Evolutionary conservation across 2,888 invertebrate genomes (phyloP).

Genomic region (Morpho deidamia): DNA sequence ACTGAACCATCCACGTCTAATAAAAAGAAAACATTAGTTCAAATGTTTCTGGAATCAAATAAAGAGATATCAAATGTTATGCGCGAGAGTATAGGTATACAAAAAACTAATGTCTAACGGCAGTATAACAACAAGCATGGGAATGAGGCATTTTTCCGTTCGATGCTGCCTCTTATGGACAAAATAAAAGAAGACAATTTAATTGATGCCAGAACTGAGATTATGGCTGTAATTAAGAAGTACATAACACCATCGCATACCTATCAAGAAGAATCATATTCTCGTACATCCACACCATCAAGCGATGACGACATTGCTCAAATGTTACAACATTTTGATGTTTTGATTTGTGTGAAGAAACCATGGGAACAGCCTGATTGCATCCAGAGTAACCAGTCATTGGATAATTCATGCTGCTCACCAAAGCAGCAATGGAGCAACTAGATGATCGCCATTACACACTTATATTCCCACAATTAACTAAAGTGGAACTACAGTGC

Average conservation of each 20-base stretch:
- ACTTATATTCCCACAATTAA: no score
- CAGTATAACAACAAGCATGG: slow-evolving; percentile 27
- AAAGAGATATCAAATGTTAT: no score
- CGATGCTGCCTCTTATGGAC: slow-evolving; percentile 27
- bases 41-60: no score
- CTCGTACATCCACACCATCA: slow-evolving; percentile 26
- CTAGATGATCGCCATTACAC: no score
- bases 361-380: no score
- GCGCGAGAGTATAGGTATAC: slow-evolving; percentile 27
- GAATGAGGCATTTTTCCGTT: slow-evolving; percentile 29
- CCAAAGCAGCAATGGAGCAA: no score
- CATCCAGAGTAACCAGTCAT: no score
- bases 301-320: slow-evolving; percentile 21
- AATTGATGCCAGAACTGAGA: slow-evolving; percentile 15
- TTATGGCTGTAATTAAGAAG: slow-evolving; percentile 28
- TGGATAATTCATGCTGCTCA: no score
- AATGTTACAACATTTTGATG: slow-evolving; percentile 1
- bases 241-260: no score
- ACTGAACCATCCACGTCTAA: slow-evolving; percentile 27
- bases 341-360: no score
- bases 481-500: no score
- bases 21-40: slow-evolving; percentile 23
- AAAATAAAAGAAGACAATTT: slow-evolving; percentile 27
- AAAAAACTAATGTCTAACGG: slow-evolving; percentile 26
- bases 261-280: slow-evolving; percentile 17